Base-by-base conservation (phyloP, 1,140 invertebrate species). In the Dryas iulia region DNA sequence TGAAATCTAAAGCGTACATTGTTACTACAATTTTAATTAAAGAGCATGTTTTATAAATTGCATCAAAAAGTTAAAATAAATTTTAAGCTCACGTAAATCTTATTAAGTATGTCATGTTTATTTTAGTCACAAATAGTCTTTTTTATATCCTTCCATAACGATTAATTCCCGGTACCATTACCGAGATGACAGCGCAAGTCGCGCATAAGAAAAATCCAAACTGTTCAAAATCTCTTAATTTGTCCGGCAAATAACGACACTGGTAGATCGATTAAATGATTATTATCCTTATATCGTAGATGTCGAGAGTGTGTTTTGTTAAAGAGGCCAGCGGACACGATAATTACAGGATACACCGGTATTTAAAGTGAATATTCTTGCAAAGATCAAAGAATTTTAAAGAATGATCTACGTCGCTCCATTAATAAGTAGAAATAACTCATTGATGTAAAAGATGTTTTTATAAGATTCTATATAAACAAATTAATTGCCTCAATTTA, bases 331-430 rank as follows among this genome's bases (percentile, higher is more conserved):
- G 76, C 71, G 74, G 75, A 30, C 74, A 79, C 59, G 78, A 84
- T 89, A 89, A 91, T 91, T 91, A 87, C 82, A 84, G 73, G 75
- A 80, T 71, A 80, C 80, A 75, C 78, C 77, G 53, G 53, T 26
- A 56, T 56, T 26, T 56, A 56, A 53, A 56, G 53, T 26, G 53
- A 56, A 56, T 56, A 80, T 86, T 87, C 78, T 83, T 79, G 78
- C 75, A 72, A 59, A 54, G 81, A 84, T 89, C 84, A 84, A 86
- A 82, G 81, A 83, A 85, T 87, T 82, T 56, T 25, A 56, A 56
- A 56, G n/a, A 56, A 56, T 21, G 23, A 56, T 56, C 53, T 26
- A 56, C 21, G 53, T 56, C 24, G 21, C n/a, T 26, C 25, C 24
- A 10, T 56, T 56, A 56, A 56, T 56, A 56, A 56, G 53, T 56